These are phyloP conservation scores for Melanotaenia pygmaea DNA, from an alignment of 2,797 vertebrate species.

Conservation along the genomic window DNA sequence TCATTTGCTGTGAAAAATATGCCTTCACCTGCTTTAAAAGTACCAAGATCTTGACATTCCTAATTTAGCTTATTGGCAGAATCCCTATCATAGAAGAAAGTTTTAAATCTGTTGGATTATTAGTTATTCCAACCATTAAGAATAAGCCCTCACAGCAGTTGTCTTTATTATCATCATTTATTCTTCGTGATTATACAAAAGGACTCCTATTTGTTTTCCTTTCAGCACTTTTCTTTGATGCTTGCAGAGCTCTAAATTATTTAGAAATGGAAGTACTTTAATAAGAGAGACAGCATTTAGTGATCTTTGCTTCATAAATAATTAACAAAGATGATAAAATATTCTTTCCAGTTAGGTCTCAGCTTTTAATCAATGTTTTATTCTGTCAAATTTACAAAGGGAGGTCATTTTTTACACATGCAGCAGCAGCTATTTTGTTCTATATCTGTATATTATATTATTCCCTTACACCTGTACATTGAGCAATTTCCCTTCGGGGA, in stretches of 20 bases:
- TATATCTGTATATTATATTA: conserved; percentile 9
- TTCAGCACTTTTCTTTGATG: conserved; percentile 42
- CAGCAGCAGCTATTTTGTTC: background rate
- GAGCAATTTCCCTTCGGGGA: background rate
- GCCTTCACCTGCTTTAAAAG: conserved; percentile 51
- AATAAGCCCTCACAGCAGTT: conserved; percentile 50
- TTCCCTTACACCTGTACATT: conserved; percentile 7
- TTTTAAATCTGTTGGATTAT: conserved; percentile 30
- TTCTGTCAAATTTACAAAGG: conserved; percentile 12
- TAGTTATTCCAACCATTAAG: conserved; percentile 5
- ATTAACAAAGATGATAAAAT: conserved; percentile 48
- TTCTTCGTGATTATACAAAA: conserved; percentile 39
- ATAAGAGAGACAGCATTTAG: conserved; percentile 40
- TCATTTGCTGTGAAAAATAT: conserved; percentile 65
- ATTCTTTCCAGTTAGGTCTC: conserved; percentile 29
- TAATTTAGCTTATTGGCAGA: conserved; percentile 45
- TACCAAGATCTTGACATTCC: background rate
- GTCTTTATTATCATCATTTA: conserved; percentile 55
- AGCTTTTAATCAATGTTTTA: conserved; percentile 53
- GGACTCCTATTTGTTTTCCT: conserved; percentile 52
- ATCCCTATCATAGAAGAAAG: conserved; percentile 8
- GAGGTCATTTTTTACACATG: background rate
- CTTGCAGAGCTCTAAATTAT: conserved; percentile 62
- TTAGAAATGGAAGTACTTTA: conserved; percentile 51
- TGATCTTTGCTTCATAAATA: conserved; percentile 57